Evolutionary conservation across 2,113 vertebrate genomes (phyloP), one percentile per base, ranked within the genome.

Genomic region (Leptosomus discolor): DNA sequence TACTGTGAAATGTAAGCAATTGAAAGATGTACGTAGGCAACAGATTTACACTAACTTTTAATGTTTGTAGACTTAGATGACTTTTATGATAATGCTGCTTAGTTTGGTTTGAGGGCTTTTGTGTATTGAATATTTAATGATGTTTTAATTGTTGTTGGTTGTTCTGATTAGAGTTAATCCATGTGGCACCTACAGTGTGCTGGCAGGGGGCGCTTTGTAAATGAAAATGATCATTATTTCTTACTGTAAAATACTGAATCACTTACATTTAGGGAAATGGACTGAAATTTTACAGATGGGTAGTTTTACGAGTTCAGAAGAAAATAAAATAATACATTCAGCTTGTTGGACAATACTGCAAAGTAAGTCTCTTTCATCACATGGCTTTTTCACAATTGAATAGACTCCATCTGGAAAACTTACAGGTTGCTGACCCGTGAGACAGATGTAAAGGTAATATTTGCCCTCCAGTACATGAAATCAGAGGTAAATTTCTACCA

Each of bases 11-110:
- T 68, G 48, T 56, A 95, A 85, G 73, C 84, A 94, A 32, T 5
- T 39, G 39, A 63, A 83, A 89, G 80, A 84, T 75, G 51, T 78
- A 96, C 51, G 81, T 15, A 90, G 77, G 30, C 14, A 39, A 41
- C 41, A 92, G 64, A 84, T 95, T 96, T 92, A 92, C 80, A 95
- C 84, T 96, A 96, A 96, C 73, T 95, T 95, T 94, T 85, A 90
- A 87, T 92, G 56, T 96, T 92, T 95, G 69, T 87, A 91, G 68
- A 92, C 60, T 91, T 92, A 90, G 76, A 92, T 91, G 60, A 85
- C 89, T 97, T 95, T 84, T 91, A 89, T 84, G 92, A 60, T 94
- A 94, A 94, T 92, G 27, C 6, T 84, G 22, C 30, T 88, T 43
- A 93, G 71, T 96, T 96, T 95, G 43, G 43, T 94, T 93, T 93